Evolutionary conservation across 2,888 invertebrate species (phyloP).

Genomic region (Hirtodrosophila alboralis): DNA sequence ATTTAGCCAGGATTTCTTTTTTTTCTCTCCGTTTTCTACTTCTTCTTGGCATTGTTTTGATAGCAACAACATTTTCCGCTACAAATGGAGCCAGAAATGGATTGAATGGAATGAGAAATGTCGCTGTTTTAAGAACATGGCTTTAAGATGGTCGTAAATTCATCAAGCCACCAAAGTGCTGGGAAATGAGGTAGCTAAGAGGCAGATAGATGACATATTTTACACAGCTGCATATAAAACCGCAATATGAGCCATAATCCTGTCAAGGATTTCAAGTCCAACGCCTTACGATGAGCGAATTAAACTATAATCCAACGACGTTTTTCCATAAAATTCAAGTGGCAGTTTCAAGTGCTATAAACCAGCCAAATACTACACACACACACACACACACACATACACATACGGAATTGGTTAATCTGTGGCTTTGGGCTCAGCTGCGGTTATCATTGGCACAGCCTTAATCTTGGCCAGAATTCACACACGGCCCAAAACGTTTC

Average conservation of each 20-base stretch:
- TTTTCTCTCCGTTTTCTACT: neutral
- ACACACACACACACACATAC: constrained; percentile 6
- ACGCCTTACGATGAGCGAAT: constrained; percentile 58
- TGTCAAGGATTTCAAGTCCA: constrained; percentile 39
- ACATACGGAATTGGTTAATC: constrained; percentile 57
- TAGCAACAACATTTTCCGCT: neutral
- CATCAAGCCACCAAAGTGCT: constrained; percentile 69
- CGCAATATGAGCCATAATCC: constrained; percentile 54
- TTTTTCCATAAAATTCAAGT: constrained; percentile 54
- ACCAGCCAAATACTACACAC: constrained; percentile 14
- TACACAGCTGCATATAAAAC: constrained; percentile 50
- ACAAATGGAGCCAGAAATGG: constrained; percentile 18
- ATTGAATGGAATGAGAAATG: neutral
- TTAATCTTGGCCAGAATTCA: constrained; percentile 66
- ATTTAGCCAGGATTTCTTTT: constrained; percentile 12
- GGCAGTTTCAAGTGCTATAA: constrained; percentile 42
- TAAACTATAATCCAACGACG: constrained; percentile 44
- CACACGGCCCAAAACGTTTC: constrained; percentile 29
- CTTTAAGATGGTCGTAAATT: constrained; percentile 61
- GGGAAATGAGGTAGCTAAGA: constrained; percentile 4
- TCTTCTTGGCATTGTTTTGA: neutral
- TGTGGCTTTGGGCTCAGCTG: constrained; percentile 54
- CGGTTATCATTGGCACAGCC: constrained; percentile 50
- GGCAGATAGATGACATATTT: constrained; percentile 9
- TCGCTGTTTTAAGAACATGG: constrained; percentile 7